A percentile compares a stretch with the other conserved stretches of the same genome.
phyloP scores from a whole-genome alignment of 2,888 invertebrate genomes.

The Temnothorax rugatulus region DNA sequence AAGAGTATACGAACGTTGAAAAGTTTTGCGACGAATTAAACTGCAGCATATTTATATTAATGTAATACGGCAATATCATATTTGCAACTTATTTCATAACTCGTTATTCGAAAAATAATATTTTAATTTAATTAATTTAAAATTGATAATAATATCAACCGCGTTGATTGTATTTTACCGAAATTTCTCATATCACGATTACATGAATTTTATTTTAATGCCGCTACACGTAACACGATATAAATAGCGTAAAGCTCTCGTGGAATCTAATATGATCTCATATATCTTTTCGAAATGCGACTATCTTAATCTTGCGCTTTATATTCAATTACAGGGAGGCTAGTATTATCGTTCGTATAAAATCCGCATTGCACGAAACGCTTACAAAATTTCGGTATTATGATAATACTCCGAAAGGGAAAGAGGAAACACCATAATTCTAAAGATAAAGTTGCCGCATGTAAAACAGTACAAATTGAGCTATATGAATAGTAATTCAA shows the following conservation, averaged over 20 bases:
- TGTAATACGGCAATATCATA: background rate
- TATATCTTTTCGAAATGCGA: conserved; percentile 28
- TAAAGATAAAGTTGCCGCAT: conserved; percentile 28
- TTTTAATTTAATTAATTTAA: background rate
- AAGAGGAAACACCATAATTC: conserved; percentile 25
- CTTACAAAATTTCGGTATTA: conserved; percentile 45
- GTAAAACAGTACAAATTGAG: conserved; percentile 49
- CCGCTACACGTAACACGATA: background rate
- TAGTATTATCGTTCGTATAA: conserved; percentile 37
- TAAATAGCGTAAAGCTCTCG: background rate
- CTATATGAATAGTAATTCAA: conserved; percentile 39
- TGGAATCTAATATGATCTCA: conserved; percentile 20
- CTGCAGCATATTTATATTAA: background rate
- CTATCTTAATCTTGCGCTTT: conserved; percentile 37
- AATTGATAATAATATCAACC: background rate
- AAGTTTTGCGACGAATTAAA: background rate
- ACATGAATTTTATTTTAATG: background rate
- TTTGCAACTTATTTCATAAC: background rate
- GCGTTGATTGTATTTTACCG: background rate
- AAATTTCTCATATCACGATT: background rate
- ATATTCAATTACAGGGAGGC: conserved; percentile 24
- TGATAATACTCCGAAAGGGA: conserved; percentile 26
- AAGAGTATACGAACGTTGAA: background rate
- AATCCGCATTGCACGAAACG: conserved; percentile 33
- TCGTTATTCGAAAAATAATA: background rate